Evolutionary conservation across 2,888 invertebrate genomes (phyloP).

Genomic region (Rhabditoides inermis): DNA sequence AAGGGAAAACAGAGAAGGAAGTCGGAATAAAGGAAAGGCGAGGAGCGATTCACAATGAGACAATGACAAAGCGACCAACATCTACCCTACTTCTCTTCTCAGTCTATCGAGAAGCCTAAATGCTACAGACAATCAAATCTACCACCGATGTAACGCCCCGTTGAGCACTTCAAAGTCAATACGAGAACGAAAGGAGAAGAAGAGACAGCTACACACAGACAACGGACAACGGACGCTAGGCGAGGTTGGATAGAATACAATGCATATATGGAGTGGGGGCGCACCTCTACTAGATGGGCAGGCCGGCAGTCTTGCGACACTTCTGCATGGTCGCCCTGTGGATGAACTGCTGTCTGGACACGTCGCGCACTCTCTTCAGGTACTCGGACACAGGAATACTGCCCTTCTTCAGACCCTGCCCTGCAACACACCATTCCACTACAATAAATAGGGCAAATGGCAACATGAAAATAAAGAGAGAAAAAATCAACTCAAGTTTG

Average conservation of each 20-base stretch:
- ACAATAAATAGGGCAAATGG: neutral
- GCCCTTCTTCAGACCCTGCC: conserved; percentile 26
- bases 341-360: conserved; percentile 91
- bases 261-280: no score
- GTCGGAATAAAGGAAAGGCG: neutral
- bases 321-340: conserved; percentile 88
- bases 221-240: no score
- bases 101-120: no score
- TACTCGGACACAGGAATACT: conserved; percentile 82
- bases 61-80: neutral
- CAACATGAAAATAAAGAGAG: neutral
- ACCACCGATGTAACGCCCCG: no score
- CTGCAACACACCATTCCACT: no score
- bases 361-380: conserved; percentile 84
- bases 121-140: no score
- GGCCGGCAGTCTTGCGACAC: conserved; percentile 83
- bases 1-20: neutral
- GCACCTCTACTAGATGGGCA: conserved; percentile 63
- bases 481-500: no score
- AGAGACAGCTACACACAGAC: no score
- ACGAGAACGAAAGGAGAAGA: no score
- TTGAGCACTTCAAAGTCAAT: no score
- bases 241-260: no score
- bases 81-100: no score
- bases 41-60: neutral